Evolutionary conservation across 2,888 invertebrate species (phyloP), one percentile per base, ranked within the genome.

Genomic region (Augochlorella aurata): DNA sequence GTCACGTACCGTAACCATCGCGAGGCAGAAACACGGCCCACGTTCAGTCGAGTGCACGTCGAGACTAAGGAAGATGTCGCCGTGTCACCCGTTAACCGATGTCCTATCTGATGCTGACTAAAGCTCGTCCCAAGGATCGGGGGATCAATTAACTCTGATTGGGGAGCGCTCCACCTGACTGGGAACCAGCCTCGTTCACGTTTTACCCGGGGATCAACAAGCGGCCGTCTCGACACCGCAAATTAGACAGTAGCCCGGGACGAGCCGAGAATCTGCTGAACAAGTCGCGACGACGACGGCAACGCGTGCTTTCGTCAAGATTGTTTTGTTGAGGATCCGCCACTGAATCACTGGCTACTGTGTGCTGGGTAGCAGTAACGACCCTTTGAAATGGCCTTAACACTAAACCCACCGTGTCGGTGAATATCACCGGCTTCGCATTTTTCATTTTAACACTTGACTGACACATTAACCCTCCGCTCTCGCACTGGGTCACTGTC

Each of bases 1-100:
- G 61, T 69, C 82, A 77, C 82, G 83, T 74, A 79, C 63, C 72
- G 74, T 74, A 75, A 71, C 77, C 77, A 74, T 63, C 80, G 74
- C 70, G 49, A 38, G 52, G 65, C 74, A 24, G 74, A 83, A 81
- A 83, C 67, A 54, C 70, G 45, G 21, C 54, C 63, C 54, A 45
- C 66, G 70, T 75, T 79, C 74, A 81, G 76, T 72, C 83, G 71
- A 76, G 74, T 74, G 66, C 61, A 85, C 73, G 80, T 68, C 75
- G 65, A 58, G 74, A 61, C 72, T 67, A 58, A 70, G 44, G 73
- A 75, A 77, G 77, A 83, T 81, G 76, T 71, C 65, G 72, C 52
- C 18, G 38, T 38, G 18, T 12, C 24, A 29, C 24, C 45, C n/a
- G 65, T 44, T 52, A 70, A 77, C 67, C 71, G 71, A 67, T 71